phyloP scores from a whole-genome alignment of 92 coral and sea anemone genomes.

The Palythoa grandiflora region DNA sequence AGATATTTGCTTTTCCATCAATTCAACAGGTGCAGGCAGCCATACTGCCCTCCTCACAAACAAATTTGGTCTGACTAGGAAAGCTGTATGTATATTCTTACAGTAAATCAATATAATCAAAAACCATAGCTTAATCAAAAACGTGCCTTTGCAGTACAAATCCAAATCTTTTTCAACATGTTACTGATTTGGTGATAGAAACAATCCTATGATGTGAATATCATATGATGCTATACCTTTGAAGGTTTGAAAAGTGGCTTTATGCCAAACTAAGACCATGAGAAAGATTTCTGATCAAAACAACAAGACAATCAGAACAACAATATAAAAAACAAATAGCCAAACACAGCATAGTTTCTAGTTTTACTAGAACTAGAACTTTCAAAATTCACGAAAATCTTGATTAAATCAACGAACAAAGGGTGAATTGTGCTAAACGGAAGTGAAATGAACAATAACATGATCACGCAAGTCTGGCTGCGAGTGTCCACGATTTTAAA shows the following conservation, averaged over 20 bases:
- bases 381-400: neutral
- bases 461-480: neutral
- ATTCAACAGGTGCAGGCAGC: neutral
- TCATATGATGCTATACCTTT: neutral
- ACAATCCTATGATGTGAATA: neutral
- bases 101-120: too few species aligned
- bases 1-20: neutral
- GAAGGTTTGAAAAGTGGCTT: neutral
- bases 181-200: neutral
- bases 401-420: neutral
- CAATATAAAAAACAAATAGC: neutral
- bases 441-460: conserved; percentile 37
- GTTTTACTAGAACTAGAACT: neutral
- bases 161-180: neutral
- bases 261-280: neutral
- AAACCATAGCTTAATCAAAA: too few species aligned
- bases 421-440: neutral
- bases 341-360: neutral
- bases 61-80: neutral
- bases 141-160: neutral
- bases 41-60: neutral
- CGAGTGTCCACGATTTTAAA: too few species aligned
- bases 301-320: neutral
- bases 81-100: neutral
- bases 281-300: neutral